Percentiles rank a stretch among this genome's conserved stretches.
Evolutionary conservation across 2,797 vertebrate species (phyloP).

Genomic region (Malacoctenus gilli): DNA sequence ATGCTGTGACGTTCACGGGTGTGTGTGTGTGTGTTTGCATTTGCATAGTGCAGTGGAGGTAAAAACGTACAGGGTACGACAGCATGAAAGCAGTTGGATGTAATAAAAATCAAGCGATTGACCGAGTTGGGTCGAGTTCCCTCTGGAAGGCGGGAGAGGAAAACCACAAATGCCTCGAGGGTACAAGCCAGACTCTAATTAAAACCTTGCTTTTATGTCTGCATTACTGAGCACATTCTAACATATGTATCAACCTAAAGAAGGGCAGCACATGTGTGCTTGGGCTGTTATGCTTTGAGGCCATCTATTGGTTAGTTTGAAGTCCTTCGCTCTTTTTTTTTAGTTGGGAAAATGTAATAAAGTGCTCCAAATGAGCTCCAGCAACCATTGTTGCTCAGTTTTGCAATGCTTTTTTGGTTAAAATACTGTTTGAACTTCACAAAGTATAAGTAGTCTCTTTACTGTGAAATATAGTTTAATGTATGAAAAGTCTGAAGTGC

Average conservation of each 20-base stretch:
- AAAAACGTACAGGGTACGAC: conserved; percentile 24
- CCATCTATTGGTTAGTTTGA: too few species aligned
- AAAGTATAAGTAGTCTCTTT: too few species aligned
- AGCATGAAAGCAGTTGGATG: conserved; percentile 58
- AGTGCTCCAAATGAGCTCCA: too few species aligned
- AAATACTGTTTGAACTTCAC: too few species aligned
- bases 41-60: conserved; percentile 15
- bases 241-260: conserved; percentile 12
- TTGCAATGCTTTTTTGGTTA: too few species aligned
- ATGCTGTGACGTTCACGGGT: conserved; percentile 1
- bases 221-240: conserved; percentile 29
- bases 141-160: conserved; percentile 45
- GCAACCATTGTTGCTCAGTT: too few species aligned
- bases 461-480: too few species aligned
- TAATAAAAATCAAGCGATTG: conserved; percentile 64
- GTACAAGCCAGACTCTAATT: conserved; percentile 66
- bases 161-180: conserved; percentile 61
- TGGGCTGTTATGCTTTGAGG: too few species aligned
- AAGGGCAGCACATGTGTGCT: conserved; percentile 41
- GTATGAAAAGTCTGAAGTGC: too few species aligned
- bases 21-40: conserved; percentile 28
- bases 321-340: too few species aligned
- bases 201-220: conserved; percentile 59
- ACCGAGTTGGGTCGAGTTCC: conserved; percentile 60
- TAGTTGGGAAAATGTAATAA: too few species aligned